Evolutionary conservation across 2,797 vertebrate genomes (phyloP).

Genomic region (Pogoniulus pusillus): DNA sequence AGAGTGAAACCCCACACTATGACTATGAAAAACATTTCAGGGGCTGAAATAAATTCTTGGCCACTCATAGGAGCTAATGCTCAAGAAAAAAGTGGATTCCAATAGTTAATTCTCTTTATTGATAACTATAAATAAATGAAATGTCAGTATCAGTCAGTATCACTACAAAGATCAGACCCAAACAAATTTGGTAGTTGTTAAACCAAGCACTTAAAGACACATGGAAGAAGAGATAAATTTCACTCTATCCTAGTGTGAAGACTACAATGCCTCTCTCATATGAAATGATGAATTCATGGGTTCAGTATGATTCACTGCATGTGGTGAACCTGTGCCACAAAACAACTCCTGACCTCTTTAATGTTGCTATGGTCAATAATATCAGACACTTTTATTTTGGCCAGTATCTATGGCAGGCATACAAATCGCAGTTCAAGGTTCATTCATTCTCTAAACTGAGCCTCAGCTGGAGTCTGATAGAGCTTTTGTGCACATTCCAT

Average conservation of each 20-base stretch:
- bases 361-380: neutral
- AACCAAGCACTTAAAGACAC: neutral
- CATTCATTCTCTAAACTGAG: neutral
- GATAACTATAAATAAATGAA: neutral
- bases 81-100: neutral
- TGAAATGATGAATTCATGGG: neutral
- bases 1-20: neutral
- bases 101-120: neutral
- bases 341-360: neutral
- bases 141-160: neutral
- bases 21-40: neutral
- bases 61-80: neutral
- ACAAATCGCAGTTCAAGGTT: neutral
- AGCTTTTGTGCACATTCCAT: neutral
- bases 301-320: neutral
- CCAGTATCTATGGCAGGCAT: neutral
- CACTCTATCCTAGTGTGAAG: neutral
- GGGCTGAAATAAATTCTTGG: neutral
- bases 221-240: neutral
- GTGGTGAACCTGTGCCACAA: neutral
- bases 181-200: neutral
- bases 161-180: neutral
- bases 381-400: neutral
- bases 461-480: neutral
- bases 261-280: neutral